phyloP scores from a whole-genome alignment of 2,888 invertebrate genomes.

The Hecatera dysodea region DNA sequence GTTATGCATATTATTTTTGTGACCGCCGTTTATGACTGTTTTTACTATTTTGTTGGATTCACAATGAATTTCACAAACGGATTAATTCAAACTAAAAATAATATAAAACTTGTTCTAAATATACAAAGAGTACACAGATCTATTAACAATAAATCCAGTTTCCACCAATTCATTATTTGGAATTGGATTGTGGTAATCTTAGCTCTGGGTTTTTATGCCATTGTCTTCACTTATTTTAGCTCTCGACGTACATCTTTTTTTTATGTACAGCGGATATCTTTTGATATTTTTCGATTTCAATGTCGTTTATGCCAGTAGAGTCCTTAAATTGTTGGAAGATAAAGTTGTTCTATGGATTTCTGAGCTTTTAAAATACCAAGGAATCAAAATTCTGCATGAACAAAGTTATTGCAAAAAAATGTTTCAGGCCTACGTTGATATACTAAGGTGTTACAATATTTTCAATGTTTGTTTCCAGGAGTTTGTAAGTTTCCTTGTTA shows the following conservation, averaged over 20 bases:
- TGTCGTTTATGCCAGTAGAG: too few relatives aligned
- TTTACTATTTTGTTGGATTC: background rate
- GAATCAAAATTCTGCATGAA: too few relatives aligned
- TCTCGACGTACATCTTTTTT: background rate
- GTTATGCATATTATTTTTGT: background rate
- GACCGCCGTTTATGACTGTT: background rate
- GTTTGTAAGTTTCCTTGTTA: too few relatives aligned
- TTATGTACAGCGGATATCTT: background rate
- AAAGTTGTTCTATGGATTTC: too few relatives aligned
- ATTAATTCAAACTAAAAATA: background rate
- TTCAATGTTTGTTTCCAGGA: too few relatives aligned
- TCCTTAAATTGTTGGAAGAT: too few relatives aligned
- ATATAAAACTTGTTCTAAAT: slow-evolving; percentile 10
- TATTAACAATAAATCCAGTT: background rate
- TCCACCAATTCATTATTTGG: background rate
- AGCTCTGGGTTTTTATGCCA: background rate
- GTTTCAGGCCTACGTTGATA: too few relatives aligned
- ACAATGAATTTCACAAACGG: background rate
- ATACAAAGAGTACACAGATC: slow-evolving; percentile 40
- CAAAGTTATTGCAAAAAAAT: too few relatives aligned
- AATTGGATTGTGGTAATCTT: slow-evolving; percentile 32
- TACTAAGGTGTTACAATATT: too few relatives aligned
- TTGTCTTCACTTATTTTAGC: background rate
- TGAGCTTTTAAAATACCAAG: too few relatives aligned
- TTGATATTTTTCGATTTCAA: too few relatives aligned